A percentile compares a stretch with the other conserved stretches of the same genome.
These are phyloP conservation scores for Pholis gunnellus DNA, from an alignment of 2,113 vertebrate species.

Conservation along the genomic window DNA sequence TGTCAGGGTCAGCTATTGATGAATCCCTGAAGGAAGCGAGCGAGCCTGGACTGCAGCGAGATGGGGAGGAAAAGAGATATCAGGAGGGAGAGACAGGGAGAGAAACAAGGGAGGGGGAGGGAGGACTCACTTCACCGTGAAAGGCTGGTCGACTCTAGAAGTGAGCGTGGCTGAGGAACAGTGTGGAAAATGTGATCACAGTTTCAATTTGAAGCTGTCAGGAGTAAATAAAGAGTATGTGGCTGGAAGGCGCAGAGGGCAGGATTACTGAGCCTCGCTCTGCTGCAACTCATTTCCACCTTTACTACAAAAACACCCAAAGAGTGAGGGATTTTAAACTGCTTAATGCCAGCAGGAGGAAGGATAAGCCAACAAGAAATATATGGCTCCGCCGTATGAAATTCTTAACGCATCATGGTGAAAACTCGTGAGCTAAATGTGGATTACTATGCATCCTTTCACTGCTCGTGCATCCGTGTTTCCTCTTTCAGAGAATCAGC, in stretches of 20 bases:
- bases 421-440: constrained; percentile 16
- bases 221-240: constrained; percentile 74
- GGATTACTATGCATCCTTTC: constrained; percentile 41
- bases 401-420: constrained; percentile 17
- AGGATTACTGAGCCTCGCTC: constrained; percentile 67
- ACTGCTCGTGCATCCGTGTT: constrained; percentile 7
- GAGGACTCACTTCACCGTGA: constrained; percentile 13
- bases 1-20: constrained; percentile 64
- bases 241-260: constrained; percentile 51
- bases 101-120: constrained; percentile 20
- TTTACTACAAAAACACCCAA: constrained; percentile 41
- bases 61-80: constrained; percentile 53
- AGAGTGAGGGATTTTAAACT: constrained; percentile 50
- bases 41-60: constrained; percentile 6
- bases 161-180: constrained; percentile 43
- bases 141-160: constrained; percentile 27
- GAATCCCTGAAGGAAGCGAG: constrained; percentile 51
- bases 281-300: constrained; percentile 66
- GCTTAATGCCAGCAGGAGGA: constrained; percentile 53
- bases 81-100: constrained; percentile 37
- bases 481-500: constrained; percentile 30
- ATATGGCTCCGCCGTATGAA: constrained; percentile 1
- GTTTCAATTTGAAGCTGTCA: constrained; percentile 80
- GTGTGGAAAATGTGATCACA: constrained; percentile 80
- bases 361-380: constrained; percentile 39